Conservation (phyloP, 2,888 invertebrate species). For the Drosophila tanythrix region DNA sequence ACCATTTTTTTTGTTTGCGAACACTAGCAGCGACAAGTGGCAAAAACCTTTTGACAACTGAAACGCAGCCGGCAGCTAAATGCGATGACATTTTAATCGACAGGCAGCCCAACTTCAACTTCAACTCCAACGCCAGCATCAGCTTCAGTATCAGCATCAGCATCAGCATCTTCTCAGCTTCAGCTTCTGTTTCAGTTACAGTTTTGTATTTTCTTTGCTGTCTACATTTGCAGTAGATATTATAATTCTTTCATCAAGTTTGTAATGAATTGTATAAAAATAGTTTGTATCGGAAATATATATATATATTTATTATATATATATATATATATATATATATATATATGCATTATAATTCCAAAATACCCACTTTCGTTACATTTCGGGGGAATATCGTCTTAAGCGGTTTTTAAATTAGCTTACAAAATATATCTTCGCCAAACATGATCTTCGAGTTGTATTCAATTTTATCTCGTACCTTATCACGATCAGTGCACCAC, state of each 20-base stretch:
- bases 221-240: background rate
- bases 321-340: no score
- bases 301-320: background rate
- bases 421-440: background rate
- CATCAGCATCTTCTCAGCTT: conserved; percentile 5
- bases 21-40: conserved; percentile 50
- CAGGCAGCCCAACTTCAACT: conserved; percentile 46
- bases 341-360: background rate
- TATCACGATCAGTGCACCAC: background rate
- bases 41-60: conserved; percentile 66
- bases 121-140: conserved; percentile 8
- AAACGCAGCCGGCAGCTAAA: conserved; percentile 70
- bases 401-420: background rate
- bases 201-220: conserved; percentile 1
- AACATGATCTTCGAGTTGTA: background rate
- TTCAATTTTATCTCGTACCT: background rate
- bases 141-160: conserved; percentile 11
- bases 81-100: conserved; percentile 80
- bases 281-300: background rate
- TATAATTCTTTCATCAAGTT: background rate
- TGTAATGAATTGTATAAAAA: background rate
- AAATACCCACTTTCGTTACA: background rate
- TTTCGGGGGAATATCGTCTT: background rate
- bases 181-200: conserved; percentile 17
- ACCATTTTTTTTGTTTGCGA: conserved; percentile 6